These are phyloP conservation scores for Erythrocercus mccallii DNA, from an alignment of 2,113 vertebrate species.

Conservation along the genomic window DNA sequence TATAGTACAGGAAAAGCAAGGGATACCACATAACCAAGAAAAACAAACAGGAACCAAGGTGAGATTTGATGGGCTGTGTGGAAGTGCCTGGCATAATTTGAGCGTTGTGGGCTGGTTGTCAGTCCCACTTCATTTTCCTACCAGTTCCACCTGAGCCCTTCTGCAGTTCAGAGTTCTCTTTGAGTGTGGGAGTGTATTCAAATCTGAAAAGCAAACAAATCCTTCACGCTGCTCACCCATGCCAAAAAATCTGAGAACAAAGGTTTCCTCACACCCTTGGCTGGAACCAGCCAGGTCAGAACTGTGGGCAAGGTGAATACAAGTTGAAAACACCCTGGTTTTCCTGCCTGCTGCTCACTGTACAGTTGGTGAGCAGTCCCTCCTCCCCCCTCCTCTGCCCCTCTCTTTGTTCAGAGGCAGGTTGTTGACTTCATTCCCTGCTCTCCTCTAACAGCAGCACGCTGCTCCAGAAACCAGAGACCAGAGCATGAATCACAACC, in stretches of 20 bases:
- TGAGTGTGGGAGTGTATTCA: background rate
- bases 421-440: background rate
- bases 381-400: background rate
- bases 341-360: background rate
- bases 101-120: accelerated
- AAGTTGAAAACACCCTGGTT: background rate
- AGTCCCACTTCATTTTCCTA: background rate
- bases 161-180: background rate
- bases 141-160: background rate
- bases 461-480: background rate
- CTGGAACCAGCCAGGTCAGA: background rate
- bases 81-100: background rate
- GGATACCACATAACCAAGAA: background rate
- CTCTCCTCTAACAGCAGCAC: background rate
- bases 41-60: background rate
- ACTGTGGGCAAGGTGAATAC: background rate
- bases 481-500: background rate
- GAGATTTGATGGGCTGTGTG: background rate
- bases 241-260: background rate
- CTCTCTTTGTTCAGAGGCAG: background rate
- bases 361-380: background rate
- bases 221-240: background rate
- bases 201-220: slow-evolving; percentile 10
- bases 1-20: background rate
- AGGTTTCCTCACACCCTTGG: background rate